phyloP scores from a whole-genome alignment of 2,888 invertebrate species.

The Pterobdella sp. region DNA sequence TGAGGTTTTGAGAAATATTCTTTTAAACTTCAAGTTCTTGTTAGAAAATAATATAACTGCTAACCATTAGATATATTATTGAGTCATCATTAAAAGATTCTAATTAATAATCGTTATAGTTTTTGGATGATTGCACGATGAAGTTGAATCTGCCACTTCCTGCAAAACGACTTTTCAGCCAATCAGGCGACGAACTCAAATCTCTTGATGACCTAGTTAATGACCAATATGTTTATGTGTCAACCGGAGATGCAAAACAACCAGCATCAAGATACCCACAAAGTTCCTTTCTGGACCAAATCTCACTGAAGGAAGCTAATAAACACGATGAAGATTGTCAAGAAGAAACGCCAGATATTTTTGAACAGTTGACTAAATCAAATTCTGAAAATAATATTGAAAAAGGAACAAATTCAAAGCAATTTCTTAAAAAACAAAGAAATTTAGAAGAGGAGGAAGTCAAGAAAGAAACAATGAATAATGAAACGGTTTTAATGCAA shows the following conservation, averaged over 20 bases:
- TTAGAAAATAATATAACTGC: too few relatives aligned
- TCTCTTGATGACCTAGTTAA: slow-evolving; percentile 43
- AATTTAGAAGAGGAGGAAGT: too few relatives aligned
- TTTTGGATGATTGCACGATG: slow-evolving; percentile 48
- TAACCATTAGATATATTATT: too few relatives aligned
- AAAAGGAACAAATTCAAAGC: not conserved
- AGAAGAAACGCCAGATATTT: not conserved
- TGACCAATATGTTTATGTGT: slow-evolving; percentile 46
- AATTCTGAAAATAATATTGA: not conserved
- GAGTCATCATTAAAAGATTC: too few relatives aligned
- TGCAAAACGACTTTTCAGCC: slow-evolving; percentile 49
- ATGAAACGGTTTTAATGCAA: too few relatives aligned
- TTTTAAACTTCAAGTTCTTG: too few relatives aligned
- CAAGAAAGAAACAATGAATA: too few relatives aligned
- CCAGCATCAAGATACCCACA: slow-evolving; percentile 35
- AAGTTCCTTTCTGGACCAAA: not conserved
- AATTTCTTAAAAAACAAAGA: not conserved
- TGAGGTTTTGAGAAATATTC: too few relatives aligned
- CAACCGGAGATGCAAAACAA: slow-evolving; percentile 50
- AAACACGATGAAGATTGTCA: not conserved
- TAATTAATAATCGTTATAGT: slow-evolving; percentile 43
- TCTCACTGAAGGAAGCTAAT: not conserved
- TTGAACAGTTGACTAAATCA: not conserved
- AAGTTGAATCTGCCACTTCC: slow-evolving; percentile 49
- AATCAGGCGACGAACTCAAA: slow-evolving; percentile 47